Evolutionary conservation across 2,888 invertebrate genomes (phyloP).

Genomic region (Timema cristinae): DNA sequence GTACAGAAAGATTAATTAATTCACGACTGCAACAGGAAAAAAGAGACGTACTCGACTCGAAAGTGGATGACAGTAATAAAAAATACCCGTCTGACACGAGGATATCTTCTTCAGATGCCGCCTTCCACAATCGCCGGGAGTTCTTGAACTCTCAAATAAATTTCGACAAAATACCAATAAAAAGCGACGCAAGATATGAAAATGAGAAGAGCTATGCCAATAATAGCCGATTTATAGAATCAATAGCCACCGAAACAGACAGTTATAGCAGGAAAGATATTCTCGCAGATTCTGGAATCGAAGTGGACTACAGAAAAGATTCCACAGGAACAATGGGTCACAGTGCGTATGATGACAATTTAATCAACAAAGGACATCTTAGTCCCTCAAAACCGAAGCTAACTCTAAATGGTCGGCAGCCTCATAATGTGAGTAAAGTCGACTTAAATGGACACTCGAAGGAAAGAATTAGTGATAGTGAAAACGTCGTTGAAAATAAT

Average conservation of each 20-base stretch:
- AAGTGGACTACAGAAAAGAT: slow-evolving; percentile 73
- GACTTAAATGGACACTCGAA: slow-evolving; percentile 23
- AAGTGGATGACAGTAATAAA: slow-evolving; percentile 43
- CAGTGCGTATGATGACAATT: no score
- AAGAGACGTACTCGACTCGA: slow-evolving; percentile 42
- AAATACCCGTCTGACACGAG: slow-evolving; percentile 44
- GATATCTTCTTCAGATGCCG: slow-evolving; percentile 44
- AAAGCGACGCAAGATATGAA: slow-evolving; percentile 43
- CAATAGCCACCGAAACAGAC: slow-evolving; percentile 19
- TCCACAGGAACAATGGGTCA: slow-evolving; percentile 43
- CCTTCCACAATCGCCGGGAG: slow-evolving; percentile 22
- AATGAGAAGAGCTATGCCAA: slow-evolving; percentile 16
- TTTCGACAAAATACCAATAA: slow-evolving; percentile 1
- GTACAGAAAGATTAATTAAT: slow-evolving; percentile 35
- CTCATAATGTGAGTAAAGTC: slow-evolving; percentile 24
- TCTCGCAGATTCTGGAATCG: slow-evolving; percentile 74
- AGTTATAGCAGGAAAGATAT: slow-evolving; percentile 50
- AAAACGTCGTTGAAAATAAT: slow-evolving; percentile 41
- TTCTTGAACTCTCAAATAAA: slow-evolving; percentile 28
- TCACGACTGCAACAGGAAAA: slow-evolving; percentile 43
- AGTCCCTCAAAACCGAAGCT: not conserved
- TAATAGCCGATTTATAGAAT: slow-evolving; percentile 4
- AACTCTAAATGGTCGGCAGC: not conserved
- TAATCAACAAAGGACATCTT: no score
- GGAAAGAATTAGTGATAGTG: not conserved